A percentile compares a stretch with the other conserved stretches of the same genome.
Conservation (phyloP, 2,797 vertebrate species). For the Lycodopsis pacificus region DNA sequence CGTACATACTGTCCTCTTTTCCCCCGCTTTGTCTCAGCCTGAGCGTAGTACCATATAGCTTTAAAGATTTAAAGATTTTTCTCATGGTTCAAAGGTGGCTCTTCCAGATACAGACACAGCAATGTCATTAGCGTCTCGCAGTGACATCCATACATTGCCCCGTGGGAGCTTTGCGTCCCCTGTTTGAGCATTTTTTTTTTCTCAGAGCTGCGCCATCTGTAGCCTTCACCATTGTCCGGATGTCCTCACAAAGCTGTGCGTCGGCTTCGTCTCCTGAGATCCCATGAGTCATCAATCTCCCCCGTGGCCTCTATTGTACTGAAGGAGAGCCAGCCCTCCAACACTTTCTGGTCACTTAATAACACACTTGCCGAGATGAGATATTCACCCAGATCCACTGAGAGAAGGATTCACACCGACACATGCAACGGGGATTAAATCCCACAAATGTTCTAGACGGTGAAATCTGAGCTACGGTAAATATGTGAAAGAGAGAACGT, state of each 20-base stretch:
- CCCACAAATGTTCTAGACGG: slow-evolving; percentile 7
- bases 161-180: slow-evolving; percentile 41
- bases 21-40: not conserved
- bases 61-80: slow-evolving; percentile 15
- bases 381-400: slow-evolving; percentile 27
- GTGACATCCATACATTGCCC: slow-evolving; percentile 63
- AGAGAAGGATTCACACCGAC: slow-evolving; percentile 12
- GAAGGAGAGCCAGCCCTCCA: slow-evolving; percentile 45
- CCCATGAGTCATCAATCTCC: slow-evolving; percentile 71
- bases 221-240: slow-evolving; percentile 51
- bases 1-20: slow-evolving; percentile 12
- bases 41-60: not conserved
- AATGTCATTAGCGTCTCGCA: slow-evolving; percentile 53
- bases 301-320: slow-evolving; percentile 57
- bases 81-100: slow-evolving; percentile 35
- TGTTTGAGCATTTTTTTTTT: slow-evolving; percentile 32
- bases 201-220: slow-evolving; percentile 51
- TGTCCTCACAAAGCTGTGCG: slow-evolving; percentile 54
- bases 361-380: slow-evolving; percentile 39
- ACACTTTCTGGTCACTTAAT: slow-evolving; percentile 60
- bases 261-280: slow-evolving; percentile 69
- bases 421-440: slow-evolving; percentile 7
- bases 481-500: not conserved
- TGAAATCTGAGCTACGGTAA: slow-evolving; percentile 28
- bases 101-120: slow-evolving; percentile 24